Conservation (phyloP, 2,888 invertebrate species). For the Eupithecia exiguata region DNA sequence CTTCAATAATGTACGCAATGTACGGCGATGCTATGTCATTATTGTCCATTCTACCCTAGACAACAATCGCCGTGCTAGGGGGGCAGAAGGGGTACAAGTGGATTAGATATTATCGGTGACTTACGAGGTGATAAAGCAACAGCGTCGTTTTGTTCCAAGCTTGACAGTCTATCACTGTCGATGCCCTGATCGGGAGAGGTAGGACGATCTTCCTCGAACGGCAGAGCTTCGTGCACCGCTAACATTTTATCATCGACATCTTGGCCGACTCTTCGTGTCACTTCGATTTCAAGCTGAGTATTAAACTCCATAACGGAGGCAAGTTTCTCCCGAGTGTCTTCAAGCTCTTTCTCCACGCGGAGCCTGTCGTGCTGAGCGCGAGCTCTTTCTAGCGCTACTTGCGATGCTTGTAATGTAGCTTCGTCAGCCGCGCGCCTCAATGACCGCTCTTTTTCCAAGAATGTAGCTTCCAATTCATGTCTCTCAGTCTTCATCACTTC, state of each 20-base stretch:
- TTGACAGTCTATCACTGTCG: constrained; percentile 90
- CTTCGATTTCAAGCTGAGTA: constrained; percentile 75
- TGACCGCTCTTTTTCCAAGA: constrained; percentile 80
- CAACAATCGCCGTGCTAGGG: no score
- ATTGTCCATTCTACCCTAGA: no score
- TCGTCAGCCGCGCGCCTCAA: constrained; percentile 88
- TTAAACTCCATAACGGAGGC: constrained; percentile 62
- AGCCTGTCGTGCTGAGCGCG: constrained; percentile 88
- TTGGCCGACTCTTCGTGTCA: constrained; percentile 69
- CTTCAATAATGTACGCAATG: no score
- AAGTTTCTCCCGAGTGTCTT: constrained; percentile 81
- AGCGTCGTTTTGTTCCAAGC: constrained; percentile 84
- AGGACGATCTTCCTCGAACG: constrained; percentile 74
- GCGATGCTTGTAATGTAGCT: constrained; percentile 88
- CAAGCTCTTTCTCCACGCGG: constrained; percentile 86
- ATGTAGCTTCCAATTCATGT: constrained; percentile 70
- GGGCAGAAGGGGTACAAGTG: background rate
- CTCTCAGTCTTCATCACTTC: constrained; percentile 69
- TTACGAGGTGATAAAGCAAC: constrained; percentile 76
- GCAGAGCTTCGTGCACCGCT: constrained; percentile 58
- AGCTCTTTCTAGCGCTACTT: constrained; percentile 88
- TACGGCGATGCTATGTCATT: no score
- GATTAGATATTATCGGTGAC: constrained; percentile 38
- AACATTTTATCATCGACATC: constrained; percentile 65
- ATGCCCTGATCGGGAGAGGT: constrained; percentile 95